Conservation (phyloP, 2,888 invertebrate species). For the Eugnorisma glareosa region DNA sequence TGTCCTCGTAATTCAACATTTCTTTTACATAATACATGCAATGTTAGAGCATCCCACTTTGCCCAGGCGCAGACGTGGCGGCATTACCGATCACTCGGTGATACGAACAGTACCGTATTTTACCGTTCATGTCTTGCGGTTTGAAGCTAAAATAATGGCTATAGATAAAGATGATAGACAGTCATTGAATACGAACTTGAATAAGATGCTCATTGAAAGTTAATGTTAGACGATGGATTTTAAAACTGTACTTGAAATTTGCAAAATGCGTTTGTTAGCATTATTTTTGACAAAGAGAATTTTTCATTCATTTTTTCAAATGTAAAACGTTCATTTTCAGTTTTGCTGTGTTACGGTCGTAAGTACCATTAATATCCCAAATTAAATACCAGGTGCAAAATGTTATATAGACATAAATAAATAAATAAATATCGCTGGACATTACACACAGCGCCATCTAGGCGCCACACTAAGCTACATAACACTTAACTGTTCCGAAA, state of each 20-base stretch:
- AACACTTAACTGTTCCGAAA: neutral
- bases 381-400: neutral
- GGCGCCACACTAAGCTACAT: too few relatives aligned
- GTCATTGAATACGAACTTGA: constrained; percentile 22
- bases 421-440: too few relatives aligned
- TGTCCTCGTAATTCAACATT: constrained; percentile 74
- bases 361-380: neutral
- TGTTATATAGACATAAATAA: too few relatives aligned
- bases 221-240: neutral
- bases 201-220: constrained; percentile 11
- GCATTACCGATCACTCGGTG: constrained; percentile 43
- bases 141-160: constrained; percentile 39
- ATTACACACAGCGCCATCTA: too few relatives aligned
- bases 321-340: neutral
- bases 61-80: constrained; percentile 23
- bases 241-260: constrained; percentile 20
- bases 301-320: neutral
- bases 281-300: neutral
- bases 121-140: constrained; percentile 41
- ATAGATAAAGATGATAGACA: constrained; percentile 55
- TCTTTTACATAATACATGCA: constrained; percentile 74
- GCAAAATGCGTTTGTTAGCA: neutral
- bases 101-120: constrained; percentile 57
- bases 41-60: constrained; percentile 50
- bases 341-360: neutral